These are phyloP conservation scores for Penelope pileata DNA, from an alignment of 2,113 vertebrate genomes.

Conservation along the genomic window DNA sequence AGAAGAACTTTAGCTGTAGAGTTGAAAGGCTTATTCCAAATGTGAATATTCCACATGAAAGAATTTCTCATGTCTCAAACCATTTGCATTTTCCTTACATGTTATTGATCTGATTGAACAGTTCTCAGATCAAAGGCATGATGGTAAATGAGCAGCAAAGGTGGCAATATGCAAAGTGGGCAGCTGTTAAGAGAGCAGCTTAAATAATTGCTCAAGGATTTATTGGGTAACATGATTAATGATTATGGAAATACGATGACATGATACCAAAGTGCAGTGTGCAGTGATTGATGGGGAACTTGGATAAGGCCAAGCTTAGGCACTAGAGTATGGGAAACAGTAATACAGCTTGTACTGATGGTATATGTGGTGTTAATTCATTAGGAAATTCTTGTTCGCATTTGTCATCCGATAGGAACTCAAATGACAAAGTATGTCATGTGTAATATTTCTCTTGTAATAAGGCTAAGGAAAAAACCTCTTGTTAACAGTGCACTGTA, in stretches of 20 bases:
- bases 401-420: neutral
- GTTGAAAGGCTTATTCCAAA: constrained; percentile 56
- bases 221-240: constrained; percentile 69
- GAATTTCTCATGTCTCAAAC: constrained; percentile 45
- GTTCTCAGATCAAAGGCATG: constrained; percentile 52
- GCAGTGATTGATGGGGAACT: constrained; percentile 57
- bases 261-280: constrained; percentile 33
- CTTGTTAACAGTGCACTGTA: neutral
- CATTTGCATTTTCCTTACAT: constrained; percentile 34
- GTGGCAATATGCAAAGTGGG: constrained; percentile 41
- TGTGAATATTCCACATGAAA: constrained; percentile 60
- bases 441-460: neutral
- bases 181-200: constrained; percentile 51
- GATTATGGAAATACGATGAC: constrained; percentile 70
- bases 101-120: constrained; percentile 61
- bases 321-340: neutral
- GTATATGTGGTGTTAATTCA: neutral
- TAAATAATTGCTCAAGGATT: constrained; percentile 68
- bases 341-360: neutral
- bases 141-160: constrained; percentile 50
- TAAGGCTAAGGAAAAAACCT: neutral
- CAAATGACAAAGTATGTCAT: neutral
- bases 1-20: constrained; percentile 14
- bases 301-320: constrained; percentile 29
- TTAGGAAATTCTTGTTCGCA: neutral